Percentiles rank a stretch among this genome's conserved stretches.
phyloP scores from a whole-genome alignment of 2,797 vertebrate species.

The Platalea minor region DNA sequence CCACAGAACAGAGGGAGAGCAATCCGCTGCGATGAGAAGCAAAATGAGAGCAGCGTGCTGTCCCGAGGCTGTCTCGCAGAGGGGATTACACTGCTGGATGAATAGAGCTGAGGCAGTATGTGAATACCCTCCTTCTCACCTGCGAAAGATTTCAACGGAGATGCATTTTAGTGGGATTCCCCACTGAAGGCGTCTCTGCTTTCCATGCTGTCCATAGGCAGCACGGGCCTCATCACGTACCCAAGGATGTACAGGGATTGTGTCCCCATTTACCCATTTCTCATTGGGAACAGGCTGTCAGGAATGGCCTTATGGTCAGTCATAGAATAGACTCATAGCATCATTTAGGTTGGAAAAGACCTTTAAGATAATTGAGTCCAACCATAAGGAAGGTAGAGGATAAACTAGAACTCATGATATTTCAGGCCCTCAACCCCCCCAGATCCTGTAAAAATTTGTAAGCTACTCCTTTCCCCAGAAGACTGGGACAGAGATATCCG shows the following conservation, averaged over 20 bases:
- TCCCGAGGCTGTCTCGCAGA: not conserved
- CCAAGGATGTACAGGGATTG: not conserved
- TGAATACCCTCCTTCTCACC: not conserved
- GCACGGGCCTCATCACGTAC: rapidly evolving
- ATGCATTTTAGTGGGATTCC: not conserved
- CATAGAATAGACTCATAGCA: not conserved
- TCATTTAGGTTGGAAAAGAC: not conserved
- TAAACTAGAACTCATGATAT: not conserved
- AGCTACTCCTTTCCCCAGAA: not conserved
- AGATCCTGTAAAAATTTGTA: not conserved
- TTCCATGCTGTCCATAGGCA: not conserved
- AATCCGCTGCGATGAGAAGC: not conserved
- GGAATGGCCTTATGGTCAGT: not conserved
- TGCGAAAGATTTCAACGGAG: not conserved
- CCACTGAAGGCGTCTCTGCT: not conserved
- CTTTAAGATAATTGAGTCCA: not conserved
- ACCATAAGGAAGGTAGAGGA: not conserved
- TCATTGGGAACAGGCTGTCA: not conserved
- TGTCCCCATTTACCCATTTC: not conserved
- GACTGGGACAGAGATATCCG: not conserved
- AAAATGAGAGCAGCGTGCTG: not conserved
- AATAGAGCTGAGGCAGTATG: not conserved
- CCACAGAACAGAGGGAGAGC: not conserved
- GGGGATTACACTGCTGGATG: not conserved
- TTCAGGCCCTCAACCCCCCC: too few relatives aligned